Evolutionary conservation across 2,113 vertebrate species (phyloP).

Genomic region (Ptychochromis oligacanthus): DNA sequence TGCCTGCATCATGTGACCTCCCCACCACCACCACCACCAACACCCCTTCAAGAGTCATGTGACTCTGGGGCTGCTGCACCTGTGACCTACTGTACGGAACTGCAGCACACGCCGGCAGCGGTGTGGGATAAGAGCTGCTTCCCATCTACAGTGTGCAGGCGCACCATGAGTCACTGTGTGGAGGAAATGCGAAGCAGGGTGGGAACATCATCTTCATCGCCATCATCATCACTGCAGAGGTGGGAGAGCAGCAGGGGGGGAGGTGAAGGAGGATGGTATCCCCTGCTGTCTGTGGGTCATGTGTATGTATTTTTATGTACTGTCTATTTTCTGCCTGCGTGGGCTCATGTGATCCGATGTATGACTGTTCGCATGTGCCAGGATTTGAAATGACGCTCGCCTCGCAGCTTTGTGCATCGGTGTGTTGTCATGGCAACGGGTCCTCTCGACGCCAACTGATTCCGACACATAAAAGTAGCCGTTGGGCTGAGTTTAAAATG

Average conservation of each 20-base stretch:
- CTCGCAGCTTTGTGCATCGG: conserved; percentile 44
- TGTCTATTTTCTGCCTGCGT: conserved; percentile 35
- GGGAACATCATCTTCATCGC: conserved; percentile 41
- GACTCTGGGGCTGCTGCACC: conserved; percentile 50
- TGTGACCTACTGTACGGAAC: conserved; percentile 61
- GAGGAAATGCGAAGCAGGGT: conserved; percentile 36
- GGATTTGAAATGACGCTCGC: conserved; percentile 24
- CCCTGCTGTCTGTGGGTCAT: conserved; percentile 16
- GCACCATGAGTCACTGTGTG: conserved; percentile 44
- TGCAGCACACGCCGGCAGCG: conserved; percentile 5
- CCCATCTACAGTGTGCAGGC: background rate
- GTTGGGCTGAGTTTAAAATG: conserved; percentile 17
- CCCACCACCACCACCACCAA: too few species aligned
- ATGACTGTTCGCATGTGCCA: conserved; percentile 21
- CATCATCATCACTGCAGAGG: conserved; percentile 41
- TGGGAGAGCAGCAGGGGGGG: conserved; percentile 16
- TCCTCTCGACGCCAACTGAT: conserved; percentile 41
- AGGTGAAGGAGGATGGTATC: background rate
- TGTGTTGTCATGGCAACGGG: conserved; percentile 66
- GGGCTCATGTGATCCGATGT: conserved; percentile 25
- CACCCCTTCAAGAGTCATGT: conserved; percentile 38
- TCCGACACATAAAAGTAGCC: conserved; percentile 43
- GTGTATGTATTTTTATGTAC: background rate
- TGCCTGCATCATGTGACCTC: conserved; percentile 35
- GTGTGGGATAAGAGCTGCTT: conserved; percentile 12